These are phyloP conservation scores for Luidia sarsii DNA, from an alignment of 53 echinoderm and acorn worm species.

Conservation along the genomic window DNA sequence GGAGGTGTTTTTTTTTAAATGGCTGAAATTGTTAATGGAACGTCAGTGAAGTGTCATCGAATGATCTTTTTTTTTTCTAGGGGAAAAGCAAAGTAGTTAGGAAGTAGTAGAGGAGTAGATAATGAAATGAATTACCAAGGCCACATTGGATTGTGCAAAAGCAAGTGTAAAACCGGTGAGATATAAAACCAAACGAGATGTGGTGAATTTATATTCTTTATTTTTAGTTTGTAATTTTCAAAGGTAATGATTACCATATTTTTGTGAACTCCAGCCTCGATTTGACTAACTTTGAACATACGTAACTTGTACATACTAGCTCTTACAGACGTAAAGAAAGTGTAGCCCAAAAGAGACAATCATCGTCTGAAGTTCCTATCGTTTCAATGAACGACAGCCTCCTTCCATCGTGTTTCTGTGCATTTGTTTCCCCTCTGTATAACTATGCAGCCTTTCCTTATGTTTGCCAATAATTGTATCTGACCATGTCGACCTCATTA, in stretches of 20 bases:
- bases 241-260: background rate
- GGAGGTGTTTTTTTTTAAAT: constrained; percentile 6
- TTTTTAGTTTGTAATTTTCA: constrained; percentile 11
- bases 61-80: background rate
- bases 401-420: background rate
- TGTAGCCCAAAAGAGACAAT: too few species aligned
- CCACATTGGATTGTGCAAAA: constrained; percentile 50
- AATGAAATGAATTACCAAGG: background rate
- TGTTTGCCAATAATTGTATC: background rate
- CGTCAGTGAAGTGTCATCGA: background rate
- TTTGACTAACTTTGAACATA: background rate
- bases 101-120: background rate
- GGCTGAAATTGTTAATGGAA: constrained; percentile 14
- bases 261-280: constrained; percentile 16
- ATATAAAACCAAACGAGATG: background rate
- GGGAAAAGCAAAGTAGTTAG: background rate
- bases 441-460: background rate
- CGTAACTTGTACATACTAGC: constrained; percentile 37
- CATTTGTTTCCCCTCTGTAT: background rate
- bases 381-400: background rate
- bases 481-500: too few species aligned
- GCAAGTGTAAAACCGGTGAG: background rate
- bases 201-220: constrained; percentile 29
- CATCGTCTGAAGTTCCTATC: too few species aligned
- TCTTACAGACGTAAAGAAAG: background rate